Percentiles rank a stretch among this genome's conserved stretches.
Evolutionary conservation across 2,888 invertebrate species (phyloP).

Genomic region (Odiellus spinosus): DNA sequence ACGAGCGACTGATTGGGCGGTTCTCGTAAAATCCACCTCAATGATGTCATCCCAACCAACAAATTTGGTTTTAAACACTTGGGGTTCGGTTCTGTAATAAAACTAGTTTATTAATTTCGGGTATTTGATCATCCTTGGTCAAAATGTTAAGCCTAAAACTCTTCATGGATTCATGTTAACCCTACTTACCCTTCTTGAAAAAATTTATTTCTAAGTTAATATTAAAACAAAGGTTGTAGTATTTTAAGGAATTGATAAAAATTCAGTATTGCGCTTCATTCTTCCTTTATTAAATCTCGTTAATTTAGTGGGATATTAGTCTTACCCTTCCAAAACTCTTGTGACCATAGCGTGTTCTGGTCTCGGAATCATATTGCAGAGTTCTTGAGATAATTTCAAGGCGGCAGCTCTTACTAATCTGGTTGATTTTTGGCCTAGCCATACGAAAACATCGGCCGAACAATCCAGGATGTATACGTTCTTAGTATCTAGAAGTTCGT

Average conservation of each 20-base stretch:
- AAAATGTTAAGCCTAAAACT: too few relatives aligned
- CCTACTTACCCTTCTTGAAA: too few relatives aligned
- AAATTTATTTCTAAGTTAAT: too few relatives aligned
- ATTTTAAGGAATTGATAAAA: too few relatives aligned
- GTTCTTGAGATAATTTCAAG: constrained; percentile 86
- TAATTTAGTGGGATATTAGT: too few relatives aligned
- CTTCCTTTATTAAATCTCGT: too few relatives aligned
- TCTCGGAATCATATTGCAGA: constrained; percentile 76
- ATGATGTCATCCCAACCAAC: constrained; percentile 97
- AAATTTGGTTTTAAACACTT: constrained; percentile 89
- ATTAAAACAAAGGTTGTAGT: too few relatives aligned
- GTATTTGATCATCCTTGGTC: too few relatives aligned
- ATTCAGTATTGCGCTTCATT: too few relatives aligned
- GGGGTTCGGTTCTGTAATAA: constrained; percentile 33
- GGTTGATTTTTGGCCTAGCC: constrained; percentile 97
- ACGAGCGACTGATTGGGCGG: constrained; percentile 88
- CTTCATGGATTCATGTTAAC: too few relatives aligned
- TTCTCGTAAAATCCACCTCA: constrained; percentile 95
- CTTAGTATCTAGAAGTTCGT: constrained; percentile 64
- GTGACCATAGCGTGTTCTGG: constrained; percentile 75
- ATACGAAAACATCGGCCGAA: constrained; percentile 81
- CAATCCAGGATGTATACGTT: constrained; percentile 95
- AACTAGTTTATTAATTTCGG: too few relatives aligned
- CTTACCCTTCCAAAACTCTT: constrained; percentile 70
- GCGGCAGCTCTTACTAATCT: constrained; percentile 87